Conservation (phyloP, 2,797 vertebrate genomes). For the Pseudomugil gertrudae region DNA sequence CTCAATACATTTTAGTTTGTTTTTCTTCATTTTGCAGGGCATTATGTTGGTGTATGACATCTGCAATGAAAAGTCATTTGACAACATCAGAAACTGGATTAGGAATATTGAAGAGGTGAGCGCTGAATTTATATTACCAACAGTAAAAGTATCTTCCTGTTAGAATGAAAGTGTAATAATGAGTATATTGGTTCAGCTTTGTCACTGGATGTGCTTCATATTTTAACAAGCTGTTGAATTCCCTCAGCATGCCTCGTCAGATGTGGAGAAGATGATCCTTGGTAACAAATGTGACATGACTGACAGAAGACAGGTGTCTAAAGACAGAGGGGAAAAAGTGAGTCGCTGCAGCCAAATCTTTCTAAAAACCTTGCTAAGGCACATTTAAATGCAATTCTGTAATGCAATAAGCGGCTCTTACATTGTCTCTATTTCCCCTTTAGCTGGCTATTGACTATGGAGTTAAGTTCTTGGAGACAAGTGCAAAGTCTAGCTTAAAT, state of each 20-base stretch:
- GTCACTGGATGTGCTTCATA: not conserved
- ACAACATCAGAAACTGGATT: constrained; percentile 99
- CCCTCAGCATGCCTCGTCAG: constrained; percentile 93
- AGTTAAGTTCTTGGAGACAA: constrained; percentile 98
- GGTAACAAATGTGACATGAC: constrained; percentile 99
- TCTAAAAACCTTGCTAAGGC: not conserved
- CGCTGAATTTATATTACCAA: constrained; percentile 6
- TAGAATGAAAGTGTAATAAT: not conserved
- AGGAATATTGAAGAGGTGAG: constrained; percentile 98
- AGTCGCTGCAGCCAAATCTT: constrained; percentile 36
- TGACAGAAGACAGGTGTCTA: constrained; percentile 98
- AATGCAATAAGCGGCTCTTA: not conserved
- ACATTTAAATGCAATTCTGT: not conserved
- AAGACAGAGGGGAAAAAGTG: constrained; percentile 97
- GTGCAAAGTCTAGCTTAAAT: constrained; percentile 96
- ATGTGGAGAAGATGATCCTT: constrained; percentile 97
- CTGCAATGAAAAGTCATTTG: constrained; percentile 98
- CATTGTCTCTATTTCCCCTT: constrained; percentile 33
- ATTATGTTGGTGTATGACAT: constrained; percentile 99
- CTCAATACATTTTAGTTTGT: constrained; percentile 8
- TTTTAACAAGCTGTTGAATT: constrained; percentile 17
- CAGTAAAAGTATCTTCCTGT: not conserved
- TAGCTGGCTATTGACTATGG: constrained; percentile 98
- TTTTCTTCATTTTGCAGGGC: constrained; percentile 80
- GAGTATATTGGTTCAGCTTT: not conserved